Conservation (phyloP, 2,113 vertebrate genomes). For the Platysteira castanea region DNA sequence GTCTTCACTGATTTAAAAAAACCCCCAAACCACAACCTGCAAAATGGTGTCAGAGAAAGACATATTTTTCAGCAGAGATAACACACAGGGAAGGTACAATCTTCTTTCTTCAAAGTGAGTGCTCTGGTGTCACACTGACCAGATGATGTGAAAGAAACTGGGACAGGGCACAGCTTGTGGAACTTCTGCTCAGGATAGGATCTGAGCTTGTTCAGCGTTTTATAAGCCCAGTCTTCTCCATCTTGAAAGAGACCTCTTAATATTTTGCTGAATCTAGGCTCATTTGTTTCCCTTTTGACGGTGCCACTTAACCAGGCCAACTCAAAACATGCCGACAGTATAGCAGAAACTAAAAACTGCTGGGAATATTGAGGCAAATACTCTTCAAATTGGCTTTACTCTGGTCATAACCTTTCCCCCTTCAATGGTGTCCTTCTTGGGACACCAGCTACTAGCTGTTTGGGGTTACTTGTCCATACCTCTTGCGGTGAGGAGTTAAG, state of each 20-base stretch:
- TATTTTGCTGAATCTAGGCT: not conserved
- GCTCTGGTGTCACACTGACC: not conserved
- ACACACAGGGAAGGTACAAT: not conserved
- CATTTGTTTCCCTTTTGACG: not conserved
- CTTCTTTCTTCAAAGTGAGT: not conserved
- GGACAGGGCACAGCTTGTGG: not conserved
- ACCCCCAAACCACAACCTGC: accelerated
- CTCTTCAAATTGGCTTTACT: not conserved
- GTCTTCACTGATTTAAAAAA: not conserved
- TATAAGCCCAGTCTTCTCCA: not conserved
- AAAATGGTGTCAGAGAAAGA: not conserved
- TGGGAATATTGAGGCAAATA: not conserved
- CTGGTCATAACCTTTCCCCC: not conserved
- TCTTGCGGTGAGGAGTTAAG: not conserved
- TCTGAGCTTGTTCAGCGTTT: not conserved
- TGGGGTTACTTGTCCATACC: not conserved
- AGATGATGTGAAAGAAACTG: not conserved
- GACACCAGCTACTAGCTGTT: not conserved
- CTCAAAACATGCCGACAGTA: not conserved
- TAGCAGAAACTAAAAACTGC: not conserved
- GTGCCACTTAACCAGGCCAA: not conserved
- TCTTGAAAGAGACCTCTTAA: not conserved
- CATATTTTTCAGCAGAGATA: not conserved
- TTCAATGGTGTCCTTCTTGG: not conserved
- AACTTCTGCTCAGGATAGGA: not conserved